Conservation (phyloP, 1,140 invertebrate species). For the Globodera ellingtonae region DNA sequence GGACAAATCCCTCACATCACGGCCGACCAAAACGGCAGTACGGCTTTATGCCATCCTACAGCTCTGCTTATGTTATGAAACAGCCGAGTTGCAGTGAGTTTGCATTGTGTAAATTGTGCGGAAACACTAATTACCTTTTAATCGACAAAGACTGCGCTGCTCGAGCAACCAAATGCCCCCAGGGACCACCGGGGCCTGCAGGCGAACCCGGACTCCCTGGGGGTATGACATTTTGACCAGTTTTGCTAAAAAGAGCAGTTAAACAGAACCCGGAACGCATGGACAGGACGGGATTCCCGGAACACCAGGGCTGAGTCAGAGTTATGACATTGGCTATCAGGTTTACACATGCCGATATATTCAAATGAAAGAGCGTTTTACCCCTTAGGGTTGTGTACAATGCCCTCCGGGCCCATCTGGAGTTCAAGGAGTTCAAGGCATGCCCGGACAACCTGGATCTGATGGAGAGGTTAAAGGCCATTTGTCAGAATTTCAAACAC, state of each 20-base stretch:
- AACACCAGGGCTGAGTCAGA: background rate
- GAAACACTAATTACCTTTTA: background rate
- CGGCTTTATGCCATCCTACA: background rate
- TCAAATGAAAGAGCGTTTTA: background rate
- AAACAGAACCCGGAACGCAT: background rate
- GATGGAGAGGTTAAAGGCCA: background rate
- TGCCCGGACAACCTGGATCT: background rate
- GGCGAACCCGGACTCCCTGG: background rate
- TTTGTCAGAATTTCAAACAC: background rate
- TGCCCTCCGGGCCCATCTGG: background rate
- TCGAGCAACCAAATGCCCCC: background rate
- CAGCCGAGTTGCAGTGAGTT: conserved; percentile 10
- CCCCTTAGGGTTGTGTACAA: background rate
- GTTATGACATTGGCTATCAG: background rate
- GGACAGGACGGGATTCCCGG: conserved; percentile 5
- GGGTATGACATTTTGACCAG: background rate
- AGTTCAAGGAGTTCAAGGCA: background rate
- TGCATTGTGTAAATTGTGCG: too few species aligned
- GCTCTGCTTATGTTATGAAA: background rate
- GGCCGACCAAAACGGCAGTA: background rate
- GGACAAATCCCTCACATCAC: background rate
- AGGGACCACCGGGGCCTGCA: background rate
- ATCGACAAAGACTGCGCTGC: background rate
- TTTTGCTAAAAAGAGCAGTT: background rate
- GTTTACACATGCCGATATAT: background rate